Percentiles rank a stretch among this genome's conserved stretches.
phyloP scores from a whole-genome alignment of 1,140 invertebrate species.

The Leptopilina clavipes region DNA sequence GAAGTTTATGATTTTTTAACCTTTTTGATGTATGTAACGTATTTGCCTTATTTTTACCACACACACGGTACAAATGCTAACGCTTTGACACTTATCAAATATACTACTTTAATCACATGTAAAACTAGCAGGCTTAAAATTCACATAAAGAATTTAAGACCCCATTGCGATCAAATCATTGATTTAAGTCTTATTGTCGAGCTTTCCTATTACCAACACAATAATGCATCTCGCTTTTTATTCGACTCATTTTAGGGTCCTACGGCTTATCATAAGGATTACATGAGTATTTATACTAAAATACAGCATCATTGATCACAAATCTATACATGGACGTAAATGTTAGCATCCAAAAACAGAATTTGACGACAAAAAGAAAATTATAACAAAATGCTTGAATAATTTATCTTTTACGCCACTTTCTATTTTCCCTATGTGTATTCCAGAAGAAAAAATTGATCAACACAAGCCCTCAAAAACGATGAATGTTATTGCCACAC shows the following conservation, averaged over 20 bases:
- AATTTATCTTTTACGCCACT: too few species aligned
- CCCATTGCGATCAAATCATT: conserved; percentile 45
- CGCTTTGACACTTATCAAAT: conserved; percentile 47
- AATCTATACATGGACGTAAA: neutral
- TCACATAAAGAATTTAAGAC: conserved; percentile 46
- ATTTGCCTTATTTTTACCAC: too few species aligned
- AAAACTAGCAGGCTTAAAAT: conserved; percentile 56
- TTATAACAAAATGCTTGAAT: too few species aligned
- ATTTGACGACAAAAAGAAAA: too few species aligned
- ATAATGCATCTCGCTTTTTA: neutral
- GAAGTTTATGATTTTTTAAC: too few species aligned
- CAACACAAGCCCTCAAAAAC: too few species aligned
- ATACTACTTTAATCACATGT: conserved; percentile 56
- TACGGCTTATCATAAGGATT: conserved; percentile 12
- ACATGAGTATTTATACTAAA: neutral
- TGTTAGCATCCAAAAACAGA: too few species aligned
- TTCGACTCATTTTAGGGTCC: neutral
- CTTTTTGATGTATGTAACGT: too few species aligned
- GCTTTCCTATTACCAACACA: neutral
- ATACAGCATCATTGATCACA: neutral
- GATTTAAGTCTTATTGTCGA: conserved; percentile 49
- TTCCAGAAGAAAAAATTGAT: too few species aligned
- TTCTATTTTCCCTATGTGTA: too few species aligned
- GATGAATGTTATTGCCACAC: too few species aligned
- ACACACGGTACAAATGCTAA: conserved; percentile 11